Base-by-base conservation (phyloP, 2,113 vertebrate genomes). In the Bubo blakistoni region DNA sequence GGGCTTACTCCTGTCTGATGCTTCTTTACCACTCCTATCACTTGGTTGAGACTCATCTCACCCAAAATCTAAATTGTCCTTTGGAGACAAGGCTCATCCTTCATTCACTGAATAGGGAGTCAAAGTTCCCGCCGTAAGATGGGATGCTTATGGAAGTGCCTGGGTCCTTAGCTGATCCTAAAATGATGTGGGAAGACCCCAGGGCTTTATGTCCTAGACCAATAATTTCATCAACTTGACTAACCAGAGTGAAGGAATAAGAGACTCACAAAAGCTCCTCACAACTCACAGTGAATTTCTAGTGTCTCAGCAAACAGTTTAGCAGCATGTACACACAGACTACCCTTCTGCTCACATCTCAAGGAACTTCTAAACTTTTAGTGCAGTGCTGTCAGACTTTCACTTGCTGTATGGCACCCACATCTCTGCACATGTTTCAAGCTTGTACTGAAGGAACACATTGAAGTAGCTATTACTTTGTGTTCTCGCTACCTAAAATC, bases 71-170 rank as follows among this genome's bases (percentile, higher is more conserved):
- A 20, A 86, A 34, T 8, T 70, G 10, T 42, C 26, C 34, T 82
- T 59, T 42, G 34, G 30, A 81, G 29, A 69, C 38, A 66, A 36
- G 21, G 72, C 12, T 73, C 10, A 27, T 55, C 29, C 44, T 61
- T 61, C 30, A 18, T 2, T 44, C 67, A 36, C 24, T 62, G 11
- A 36, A 18, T 3, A 38, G 25, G 29, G 16, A 76, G n/a, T 13
- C 0, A 0, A 3, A 25, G 38, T n/a, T 52, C 24, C 18, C 24
- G 38, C 36, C 38, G 17, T n/a, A 42, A 81, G 30, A 36, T 9
- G 6, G 32, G 20, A 40, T 92, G 42, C 47, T 81, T 46, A 25
- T 0, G 2, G 42, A 66, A 65, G 27, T 19, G 6, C 26, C 26
- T 65, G 40, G 3, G 5, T 59, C 42, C 27, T 63, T 34, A 61